These are phyloP conservation scores for Scomberomorus guttatus DNA, from an alignment of 2,797 vertebrate species.

Conservation along the genomic window DNA sequence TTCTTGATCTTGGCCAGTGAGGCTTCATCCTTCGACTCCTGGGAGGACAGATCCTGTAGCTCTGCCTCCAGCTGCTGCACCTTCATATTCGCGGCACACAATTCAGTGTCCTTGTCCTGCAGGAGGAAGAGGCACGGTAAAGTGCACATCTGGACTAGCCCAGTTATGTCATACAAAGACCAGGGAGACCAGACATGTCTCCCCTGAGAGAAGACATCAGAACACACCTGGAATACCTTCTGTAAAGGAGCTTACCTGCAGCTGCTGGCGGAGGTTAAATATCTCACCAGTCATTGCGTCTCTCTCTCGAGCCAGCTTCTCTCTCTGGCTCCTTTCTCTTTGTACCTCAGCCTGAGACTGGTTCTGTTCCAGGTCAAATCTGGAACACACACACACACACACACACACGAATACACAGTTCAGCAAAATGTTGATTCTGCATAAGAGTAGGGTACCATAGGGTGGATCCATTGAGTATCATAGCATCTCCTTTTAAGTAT, in stretches of 20 bases:
- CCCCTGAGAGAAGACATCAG: constrained; percentile 38
- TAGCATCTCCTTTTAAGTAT: not conserved
- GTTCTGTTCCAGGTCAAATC: constrained; percentile 95
- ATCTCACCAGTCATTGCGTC: constrained; percentile 92
- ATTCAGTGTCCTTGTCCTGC: constrained; percentile 88
- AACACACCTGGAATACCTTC: constrained; percentile 30
- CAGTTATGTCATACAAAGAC: constrained; percentile 50
- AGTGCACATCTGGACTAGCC: constrained; percentile 50
- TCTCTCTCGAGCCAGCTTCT: constrained; percentile 94
- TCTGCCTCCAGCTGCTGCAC: constrained; percentile 93
- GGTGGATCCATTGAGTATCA: not conserved
- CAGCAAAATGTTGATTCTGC: constrained; percentile 14
- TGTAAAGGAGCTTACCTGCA: constrained; percentile 86
- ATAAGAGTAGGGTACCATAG: not conserved
- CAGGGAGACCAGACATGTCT: constrained; percentile 29
- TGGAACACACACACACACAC: constrained; percentile 66
- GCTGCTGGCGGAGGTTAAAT: constrained; percentile 93
- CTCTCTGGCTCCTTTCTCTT: constrained; percentile 90
- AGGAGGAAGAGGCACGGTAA: constrained; percentile 20
- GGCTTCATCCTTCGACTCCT: constrained; percentile 98
- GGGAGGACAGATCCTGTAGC: constrained; percentile 95
- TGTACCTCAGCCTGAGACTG: constrained; percentile 93
- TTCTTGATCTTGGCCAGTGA: constrained; percentile 96
- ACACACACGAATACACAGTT: constrained; percentile 17
- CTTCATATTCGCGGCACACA: constrained; percentile 87